phyloP scores from a whole-genome alignment of 2,888 invertebrate genomes.

The Thysanoteuthis rhombus region DNA sequence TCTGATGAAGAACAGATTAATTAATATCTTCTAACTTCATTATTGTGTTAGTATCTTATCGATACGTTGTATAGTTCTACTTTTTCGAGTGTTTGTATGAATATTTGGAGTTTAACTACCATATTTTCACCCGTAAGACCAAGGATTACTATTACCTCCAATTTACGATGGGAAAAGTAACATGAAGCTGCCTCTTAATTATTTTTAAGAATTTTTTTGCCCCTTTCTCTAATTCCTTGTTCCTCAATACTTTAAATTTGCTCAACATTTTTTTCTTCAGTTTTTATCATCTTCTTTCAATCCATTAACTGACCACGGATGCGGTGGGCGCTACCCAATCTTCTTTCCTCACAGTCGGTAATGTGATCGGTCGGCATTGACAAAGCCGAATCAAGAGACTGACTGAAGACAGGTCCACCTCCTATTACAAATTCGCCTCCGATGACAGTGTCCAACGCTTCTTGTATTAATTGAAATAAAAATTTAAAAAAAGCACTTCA shows the following conservation, averaged over 20 bases:
- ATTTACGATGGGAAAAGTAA: no score
- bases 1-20: no score
- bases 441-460: not conserved
- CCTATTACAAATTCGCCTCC: not conserved
- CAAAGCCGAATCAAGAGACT: not conserved
- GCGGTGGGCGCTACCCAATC: not conserved
- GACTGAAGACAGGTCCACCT: not conserved
- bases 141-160: no score
- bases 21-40: no score
- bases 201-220: not conserved
- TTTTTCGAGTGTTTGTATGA: no score
- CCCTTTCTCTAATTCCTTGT: not conserved
- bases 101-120: no score
- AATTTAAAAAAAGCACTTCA: no score
- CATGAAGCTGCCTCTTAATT: not conserved
- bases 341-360: not conserved
- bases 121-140: no score
- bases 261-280: not conserved
- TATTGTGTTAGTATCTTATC: no score
- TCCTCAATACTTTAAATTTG: not conserved
- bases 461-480: not conserved
- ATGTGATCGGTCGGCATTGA: not conserved
- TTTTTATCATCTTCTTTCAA: not conserved
- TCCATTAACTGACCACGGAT: not conserved
- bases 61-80: no score